Evolutionary conservation across 2,888 invertebrate species (phyloP).

Genomic region (Malachius bipustulatus): DNA sequence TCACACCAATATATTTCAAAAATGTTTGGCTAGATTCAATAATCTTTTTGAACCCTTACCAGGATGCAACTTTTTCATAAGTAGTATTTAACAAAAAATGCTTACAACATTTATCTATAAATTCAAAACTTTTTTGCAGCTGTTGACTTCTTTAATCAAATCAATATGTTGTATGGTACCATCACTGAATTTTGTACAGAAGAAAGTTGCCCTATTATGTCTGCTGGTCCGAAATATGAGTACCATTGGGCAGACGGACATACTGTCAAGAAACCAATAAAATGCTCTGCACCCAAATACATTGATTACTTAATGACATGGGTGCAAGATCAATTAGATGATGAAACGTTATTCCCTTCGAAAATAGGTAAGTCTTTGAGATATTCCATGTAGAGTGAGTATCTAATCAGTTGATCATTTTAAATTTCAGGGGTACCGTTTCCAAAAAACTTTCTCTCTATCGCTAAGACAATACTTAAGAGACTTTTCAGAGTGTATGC

Average conservation of each 20-base stretch:
- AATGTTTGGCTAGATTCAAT: too few relatives aligned
- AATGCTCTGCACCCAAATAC: constrained; percentile 97
- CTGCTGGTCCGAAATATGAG: constrained; percentile 97
- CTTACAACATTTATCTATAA: constrained; percentile 6
- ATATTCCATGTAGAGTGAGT: neutral
- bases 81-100: too few relatives aligned
- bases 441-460: constrained; percentile 91
- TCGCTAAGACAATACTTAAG: constrained; percentile 97
- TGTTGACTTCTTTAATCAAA: constrained; percentile 99
- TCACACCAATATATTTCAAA: too few relatives aligned
- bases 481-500: constrained; percentile 97
- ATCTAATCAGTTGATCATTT: constrained; percentile 4
- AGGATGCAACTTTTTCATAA: too few relatives aligned
- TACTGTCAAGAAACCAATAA: constrained; percentile 95
- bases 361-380: constrained; percentile 64
- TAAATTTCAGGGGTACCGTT: constrained; percentile 75
- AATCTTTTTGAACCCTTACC: too few relatives aligned
- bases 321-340: constrained; percentile 99
- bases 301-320: constrained; percentile 99
- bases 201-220: constrained; percentile 95
- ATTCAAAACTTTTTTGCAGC: too few relatives aligned
- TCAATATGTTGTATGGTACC: constrained; percentile 98
- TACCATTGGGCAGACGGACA: constrained; percentile 99
- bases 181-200: constrained; percentile 99
- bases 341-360: constrained; percentile 95